Evolutionary conservation across 2,797 vertebrate species (phyloP).

Genomic region (Acipenser ruthenus): DNA sequence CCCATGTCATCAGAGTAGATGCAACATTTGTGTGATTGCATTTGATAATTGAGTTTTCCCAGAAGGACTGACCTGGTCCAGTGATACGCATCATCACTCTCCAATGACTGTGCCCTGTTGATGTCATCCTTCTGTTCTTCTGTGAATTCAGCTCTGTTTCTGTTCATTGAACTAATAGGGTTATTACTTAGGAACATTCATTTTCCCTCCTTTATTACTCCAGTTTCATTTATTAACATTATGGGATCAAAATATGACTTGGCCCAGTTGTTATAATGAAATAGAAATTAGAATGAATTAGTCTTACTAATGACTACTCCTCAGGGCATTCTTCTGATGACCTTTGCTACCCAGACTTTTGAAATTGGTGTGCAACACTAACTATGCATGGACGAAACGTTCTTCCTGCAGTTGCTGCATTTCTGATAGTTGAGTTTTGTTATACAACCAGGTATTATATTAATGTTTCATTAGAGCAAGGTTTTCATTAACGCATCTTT

Average conservation of each 20-base stretch:
- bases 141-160: slow-evolving; percentile 24
- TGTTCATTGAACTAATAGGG: slow-evolving; percentile 61
- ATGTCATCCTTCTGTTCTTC: slow-evolving; percentile 32
- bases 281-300: slow-evolving; percentile 69
- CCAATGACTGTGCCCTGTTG: slow-evolving; percentile 19
- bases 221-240: slow-evolving; percentile 61
- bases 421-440: no score
- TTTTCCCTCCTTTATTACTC: slow-evolving; percentile 52
- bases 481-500: no score
- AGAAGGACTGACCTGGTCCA: slow-evolving; percentile 29
- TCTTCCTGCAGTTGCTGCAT: no score
- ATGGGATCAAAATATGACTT: slow-evolving; percentile 70
- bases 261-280: slow-evolving; percentile 67
- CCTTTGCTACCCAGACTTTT: slow-evolving; percentile 29
- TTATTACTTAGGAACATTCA: slow-evolving; percentile 68
- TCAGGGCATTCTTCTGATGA: slow-evolving; percentile 34
- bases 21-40: no score
- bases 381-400: no score
- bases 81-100: background rate
- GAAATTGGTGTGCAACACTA: slow-evolving; percentile 16
- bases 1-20: no score
- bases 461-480: no score
- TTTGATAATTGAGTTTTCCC: slow-evolving; percentile 14
- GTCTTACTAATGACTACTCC: slow-evolving; percentile 66
- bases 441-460: no score